phyloP scores from a whole-genome alignment of 2,888 invertebrate species.

The Antheraea yamamai region DNA sequence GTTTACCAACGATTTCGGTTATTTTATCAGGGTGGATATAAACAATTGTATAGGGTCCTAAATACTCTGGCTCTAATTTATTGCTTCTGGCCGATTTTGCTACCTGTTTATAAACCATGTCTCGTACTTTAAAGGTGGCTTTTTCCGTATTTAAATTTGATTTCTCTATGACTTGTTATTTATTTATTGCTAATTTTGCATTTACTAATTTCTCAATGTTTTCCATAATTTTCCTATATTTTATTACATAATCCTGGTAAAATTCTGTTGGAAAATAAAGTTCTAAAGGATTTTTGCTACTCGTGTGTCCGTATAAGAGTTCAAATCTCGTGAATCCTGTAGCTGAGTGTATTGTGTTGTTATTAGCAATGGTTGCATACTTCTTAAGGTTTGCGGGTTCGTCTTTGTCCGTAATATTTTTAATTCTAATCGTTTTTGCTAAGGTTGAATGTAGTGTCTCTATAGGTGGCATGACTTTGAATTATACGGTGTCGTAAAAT shows the following conservation, averaged over 20 bases:
- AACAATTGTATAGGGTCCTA: slow-evolving; percentile 36
- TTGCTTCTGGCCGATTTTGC: too few species aligned
- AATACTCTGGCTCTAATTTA: slow-evolving; percentile 29
- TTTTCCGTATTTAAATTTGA: slow-evolving; percentile 28
- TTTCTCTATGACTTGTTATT: slow-evolving; percentile 28
- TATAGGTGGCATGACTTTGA: slow-evolving; percentile 32
- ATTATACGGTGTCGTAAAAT: slow-evolving; percentile 34
- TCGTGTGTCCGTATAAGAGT: slow-evolving; percentile 39
- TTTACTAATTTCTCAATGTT: slow-evolving; percentile 30
- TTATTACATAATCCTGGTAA: slow-evolving; percentile 87
- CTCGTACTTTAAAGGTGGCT: slow-evolving; percentile 10
- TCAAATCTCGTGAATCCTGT: slow-evolving; percentile 38
- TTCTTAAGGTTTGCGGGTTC: slow-evolving; percentile 31
- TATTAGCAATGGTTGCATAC: slow-evolving; percentile 36
- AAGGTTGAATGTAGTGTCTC: slow-evolving; percentile 31
- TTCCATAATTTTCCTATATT: slow-evolving; percentile 69
- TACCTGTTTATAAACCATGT: too few species aligned
- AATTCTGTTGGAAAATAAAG: slow-evolving; percentile 55
- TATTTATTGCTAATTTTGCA: slow-evolving; percentile 24
- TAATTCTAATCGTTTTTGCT: slow-evolving; percentile 31
- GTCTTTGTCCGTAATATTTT: slow-evolving; percentile 33
- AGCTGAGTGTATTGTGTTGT: slow-evolving; percentile 37
- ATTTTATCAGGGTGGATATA: slow-evolving; percentile 37
- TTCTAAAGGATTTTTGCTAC: slow-evolving; percentile 38
- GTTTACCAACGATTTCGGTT: slow-evolving; percentile 35